Evolutionary conservation across 2,797 vertebrate genomes (phyloP), one percentile per base, ranked within the genome.

Genomic region (Cynodonichthys magdalenae): DNA sequence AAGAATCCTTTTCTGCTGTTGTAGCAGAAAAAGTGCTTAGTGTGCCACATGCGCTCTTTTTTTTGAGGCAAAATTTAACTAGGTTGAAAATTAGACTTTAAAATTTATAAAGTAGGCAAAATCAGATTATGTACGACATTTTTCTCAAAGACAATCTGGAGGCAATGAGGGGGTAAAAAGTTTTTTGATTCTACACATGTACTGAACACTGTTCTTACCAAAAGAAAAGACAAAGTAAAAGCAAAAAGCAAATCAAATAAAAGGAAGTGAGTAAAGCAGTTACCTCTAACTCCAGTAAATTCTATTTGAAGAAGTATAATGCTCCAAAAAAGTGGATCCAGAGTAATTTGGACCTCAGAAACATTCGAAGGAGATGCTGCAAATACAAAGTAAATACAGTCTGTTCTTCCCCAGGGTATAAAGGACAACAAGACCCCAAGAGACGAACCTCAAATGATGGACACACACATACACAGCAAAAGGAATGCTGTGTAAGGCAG

Each of bases 21-120:
- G 28, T 77, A 75, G 92, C 91, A 91, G 54, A 91, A 63, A 92
- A 92, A 87, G 66, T 91, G 91, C 92, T 90, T 89, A 87, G 84
- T 59, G 31, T 20, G 74, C 74, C 60, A 75, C 62, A 73, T 55
- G 60, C 75, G 76, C 74, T 66, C 9, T 20, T 69, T 83, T n/a
- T 85, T 88, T 81, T 73, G 34, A 77, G 77, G 81, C 78, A 75
- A 87, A 89, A 81, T 86, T 74, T 83, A 86, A 86, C 67, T 82
- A 72, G 78, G 84, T n/a, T 82, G 77, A 79, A 87, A 87, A 86
- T 88, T 86, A 59, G 76, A 84, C 79, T 85, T 86, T 82, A 80
- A 87, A 82, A 87, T 78, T 10, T 44, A 80, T 80, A 82, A 56
- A 54, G 51, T 44, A 46, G 34, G 20, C 17, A 42, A 75, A 41